phyloP scores from a whole-genome alignment of 2,113 vertebrate genomes.

The Machaerirhynchus nigripectus region DNA sequence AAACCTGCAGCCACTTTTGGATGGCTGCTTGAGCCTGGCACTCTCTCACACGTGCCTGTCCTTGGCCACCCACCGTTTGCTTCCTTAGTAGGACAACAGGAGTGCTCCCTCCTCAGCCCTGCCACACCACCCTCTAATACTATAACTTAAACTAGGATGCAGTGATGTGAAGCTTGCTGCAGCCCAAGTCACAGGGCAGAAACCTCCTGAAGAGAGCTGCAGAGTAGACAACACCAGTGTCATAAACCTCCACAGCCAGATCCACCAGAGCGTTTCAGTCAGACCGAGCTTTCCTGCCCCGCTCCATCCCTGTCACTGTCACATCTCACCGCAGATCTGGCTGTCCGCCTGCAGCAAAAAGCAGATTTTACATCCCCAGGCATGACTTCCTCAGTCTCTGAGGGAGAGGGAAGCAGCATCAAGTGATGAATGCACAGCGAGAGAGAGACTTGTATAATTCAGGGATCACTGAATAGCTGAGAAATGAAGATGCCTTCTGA shows the following conservation, averaged over 20 bases:
- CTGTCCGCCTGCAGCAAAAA: slow-evolving; percentile 9
- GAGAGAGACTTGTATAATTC: slow-evolving; percentile 34
- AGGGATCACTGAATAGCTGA: slow-evolving; percentile 40
- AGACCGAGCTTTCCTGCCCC: neutral
- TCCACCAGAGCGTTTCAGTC: neutral
- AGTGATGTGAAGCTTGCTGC: neutral
- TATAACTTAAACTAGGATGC: neutral
- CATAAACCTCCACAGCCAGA: neutral
- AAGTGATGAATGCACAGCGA: neutral
- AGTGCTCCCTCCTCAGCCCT: neutral
- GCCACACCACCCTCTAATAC: neutral
- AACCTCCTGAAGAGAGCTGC: neutral
- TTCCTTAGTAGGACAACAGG: neutral
- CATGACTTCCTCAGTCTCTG: neutral
- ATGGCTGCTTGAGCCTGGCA: neutral
- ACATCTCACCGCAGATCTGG: slow-evolving; percentile 15
- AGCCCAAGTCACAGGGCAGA: neutral
- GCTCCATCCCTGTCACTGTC: neutral
- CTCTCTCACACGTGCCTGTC: neutral
- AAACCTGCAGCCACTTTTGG: neutral
- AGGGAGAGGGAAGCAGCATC: slow-evolving; percentile 8
- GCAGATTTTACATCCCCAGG: slow-evolving; percentile 31
- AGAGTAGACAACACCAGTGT: neutral
- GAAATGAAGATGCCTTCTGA: slow-evolving; percentile 55
- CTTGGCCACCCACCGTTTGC: neutral